Evolutionary conservation across 2,797 vertebrate species (phyloP).

Genomic region (Zonotrichia albicollis): DNA sequence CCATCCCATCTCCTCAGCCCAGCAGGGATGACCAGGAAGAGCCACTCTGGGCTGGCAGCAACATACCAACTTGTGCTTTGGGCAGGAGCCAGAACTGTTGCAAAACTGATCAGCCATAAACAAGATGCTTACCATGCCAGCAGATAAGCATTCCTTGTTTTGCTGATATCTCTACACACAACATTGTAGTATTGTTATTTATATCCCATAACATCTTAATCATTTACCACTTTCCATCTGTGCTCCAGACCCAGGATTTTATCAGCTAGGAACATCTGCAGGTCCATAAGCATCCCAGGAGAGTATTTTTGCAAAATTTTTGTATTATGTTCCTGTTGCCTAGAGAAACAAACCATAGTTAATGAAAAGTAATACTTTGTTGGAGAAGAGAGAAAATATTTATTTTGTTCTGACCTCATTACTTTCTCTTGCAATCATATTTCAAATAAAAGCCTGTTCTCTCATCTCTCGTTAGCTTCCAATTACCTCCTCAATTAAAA

Average conservation of each 20-base stretch:
- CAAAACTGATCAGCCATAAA: neutral
- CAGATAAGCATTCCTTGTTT: slow-evolving; percentile 5
- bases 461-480: neutral
- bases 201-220: slow-evolving; percentile 35
- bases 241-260: neutral
- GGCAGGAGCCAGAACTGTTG: neutral
- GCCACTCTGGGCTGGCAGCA: neutral
- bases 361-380: neutral
- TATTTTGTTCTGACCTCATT: neutral
- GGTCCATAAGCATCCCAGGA: neutral
- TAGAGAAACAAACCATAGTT: neutral
- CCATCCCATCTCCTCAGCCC: neutral
- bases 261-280: neutral
- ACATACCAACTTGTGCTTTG: neutral
- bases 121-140: neutral
- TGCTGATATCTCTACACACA: neutral
- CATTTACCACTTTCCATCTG: slow-evolving; percentile 28
- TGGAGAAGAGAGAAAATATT: neutral
- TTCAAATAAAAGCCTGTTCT: slow-evolving; percentile 7
- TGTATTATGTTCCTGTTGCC: neutral
- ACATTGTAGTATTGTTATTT: slow-evolving; percentile 20
- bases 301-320: neutral
- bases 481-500: slow-evolving; percentile 18
- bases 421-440: neutral
- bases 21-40: neutral